phyloP scores from a whole-genome alignment of 2,888 invertebrate genomes.

The Piscicola geometra region DNA sequence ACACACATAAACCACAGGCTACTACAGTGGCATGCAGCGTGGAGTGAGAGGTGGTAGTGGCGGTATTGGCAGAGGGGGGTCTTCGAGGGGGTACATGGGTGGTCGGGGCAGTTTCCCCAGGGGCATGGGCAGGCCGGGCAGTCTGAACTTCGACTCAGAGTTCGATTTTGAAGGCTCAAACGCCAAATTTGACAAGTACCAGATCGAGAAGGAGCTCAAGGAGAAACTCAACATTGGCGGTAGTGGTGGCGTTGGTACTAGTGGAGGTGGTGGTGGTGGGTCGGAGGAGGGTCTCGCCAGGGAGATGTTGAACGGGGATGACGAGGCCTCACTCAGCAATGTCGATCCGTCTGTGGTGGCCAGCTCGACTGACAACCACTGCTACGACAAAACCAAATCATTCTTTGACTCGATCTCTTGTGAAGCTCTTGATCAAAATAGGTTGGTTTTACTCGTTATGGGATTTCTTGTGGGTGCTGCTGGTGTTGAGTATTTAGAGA shows the following conservation, averaged over 20 bases:
- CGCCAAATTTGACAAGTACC: conserved; percentile 79
- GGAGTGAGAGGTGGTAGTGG: conserved; percentile 7
- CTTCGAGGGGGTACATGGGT: conserved; percentile 13
- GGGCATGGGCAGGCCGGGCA: conserved; percentile 24
- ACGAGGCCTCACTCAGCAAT: neutral
- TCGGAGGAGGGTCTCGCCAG: neutral
- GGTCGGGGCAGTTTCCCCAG: conserved; percentile 9
- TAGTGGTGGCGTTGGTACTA: too few relatives aligned
- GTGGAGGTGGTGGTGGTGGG: neutral
- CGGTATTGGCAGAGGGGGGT: conserved; percentile 11
- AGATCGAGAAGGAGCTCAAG: conserved; percentile 71
- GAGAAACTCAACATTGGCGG: conserved; percentile 71
- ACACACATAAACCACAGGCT: neutral
- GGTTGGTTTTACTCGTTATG: conserved; percentile 58
- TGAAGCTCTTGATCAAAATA: conserved; percentile 76
- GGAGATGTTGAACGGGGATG: conserved; percentile 8
- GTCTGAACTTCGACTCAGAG: conserved; percentile 86
- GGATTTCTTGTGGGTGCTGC: neutral
- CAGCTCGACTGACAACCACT: conserved; percentile 57
- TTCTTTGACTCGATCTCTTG: conserved; percentile 99
- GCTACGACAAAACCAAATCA: conserved; percentile 91
- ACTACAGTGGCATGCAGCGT: conserved; percentile 14
- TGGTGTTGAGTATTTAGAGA: neutral
- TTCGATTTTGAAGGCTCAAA: conserved; percentile 98
- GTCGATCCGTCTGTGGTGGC: conserved; percentile 44